Percentiles rank a stretch among this genome's conserved stretches.
Conservation (phyloP, 1,140 invertebrate species). For the Akabosia matsudoensis region DNA sequence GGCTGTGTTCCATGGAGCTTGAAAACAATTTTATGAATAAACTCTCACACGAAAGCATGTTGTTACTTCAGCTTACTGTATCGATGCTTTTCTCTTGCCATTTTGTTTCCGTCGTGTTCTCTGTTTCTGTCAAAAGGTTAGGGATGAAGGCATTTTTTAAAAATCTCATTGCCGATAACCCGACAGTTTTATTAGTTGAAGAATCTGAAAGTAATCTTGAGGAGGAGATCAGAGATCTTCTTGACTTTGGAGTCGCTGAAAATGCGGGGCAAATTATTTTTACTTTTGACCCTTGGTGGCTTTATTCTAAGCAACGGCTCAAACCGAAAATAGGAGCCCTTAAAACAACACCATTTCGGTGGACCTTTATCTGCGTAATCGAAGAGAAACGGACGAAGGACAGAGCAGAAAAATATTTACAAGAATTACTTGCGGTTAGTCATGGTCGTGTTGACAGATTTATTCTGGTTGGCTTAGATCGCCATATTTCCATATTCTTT, state of each 20-base stretch:
- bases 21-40: no score
- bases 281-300: background rate
- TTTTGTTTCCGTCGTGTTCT: no score
- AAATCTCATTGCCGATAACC: background rate
- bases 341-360: background rate
- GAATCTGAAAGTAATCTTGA: background rate
- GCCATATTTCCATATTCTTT: background rate
- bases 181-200: background rate
- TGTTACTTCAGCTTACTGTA: no score
- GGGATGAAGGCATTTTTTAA: no score
- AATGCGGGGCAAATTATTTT: background rate
- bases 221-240: background rate
- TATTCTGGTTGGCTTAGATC: background rate
- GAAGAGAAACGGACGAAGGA: background rate
- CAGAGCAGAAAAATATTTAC: background rate
- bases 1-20: no score
- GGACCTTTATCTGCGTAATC: slow-evolving; percentile 6
- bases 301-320: background rate
- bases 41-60: no score
- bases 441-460: background rate
- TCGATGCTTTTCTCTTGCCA: no score
- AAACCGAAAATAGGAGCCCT: background rate
- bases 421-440: background rate
- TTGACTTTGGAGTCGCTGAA: background rate
- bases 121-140: no score